A percentile compares a stretch with the other conserved stretches of the same genome.
Evolutionary conservation across 2,888 invertebrate genomes (phyloP).

Genomic region (Tiliacea aurago): DNA sequence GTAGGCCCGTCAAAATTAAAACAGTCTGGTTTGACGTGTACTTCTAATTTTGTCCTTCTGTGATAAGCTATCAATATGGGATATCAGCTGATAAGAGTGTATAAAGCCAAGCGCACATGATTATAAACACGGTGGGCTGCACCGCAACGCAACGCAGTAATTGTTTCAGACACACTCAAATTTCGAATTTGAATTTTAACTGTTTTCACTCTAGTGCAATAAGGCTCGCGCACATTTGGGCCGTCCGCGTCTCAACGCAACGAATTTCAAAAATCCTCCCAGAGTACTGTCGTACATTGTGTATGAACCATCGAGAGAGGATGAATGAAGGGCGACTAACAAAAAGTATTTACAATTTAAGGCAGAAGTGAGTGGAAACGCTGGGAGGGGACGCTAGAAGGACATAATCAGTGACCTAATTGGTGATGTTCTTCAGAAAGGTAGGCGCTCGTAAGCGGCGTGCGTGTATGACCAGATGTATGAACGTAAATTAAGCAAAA

Average conservation of each 20-base stretch:
- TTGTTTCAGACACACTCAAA: background rate
- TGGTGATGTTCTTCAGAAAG: no score
- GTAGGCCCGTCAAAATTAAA: no score
- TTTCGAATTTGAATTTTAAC: background rate
- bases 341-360: no score
- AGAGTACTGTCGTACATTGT: background rate
- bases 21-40: slow-evolving; percentile 17
- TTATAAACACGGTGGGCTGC: background rate
- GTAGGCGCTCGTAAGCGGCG: no score
- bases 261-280: background rate
- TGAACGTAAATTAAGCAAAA: no score
- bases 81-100: slow-evolving; percentile 5
- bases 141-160: background rate
- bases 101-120: background rate
- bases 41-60: slow-evolving; percentile 25
- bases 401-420: no score
- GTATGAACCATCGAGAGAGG: background rate
- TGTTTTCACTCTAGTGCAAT: background rate
- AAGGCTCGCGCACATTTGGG: no score
- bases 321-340: no score
- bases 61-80: slow-evolving; percentile 27
- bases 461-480: no score
- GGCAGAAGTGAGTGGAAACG: no score
- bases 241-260: background rate
- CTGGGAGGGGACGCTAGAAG: no score